A percentile compares a stretch with the other conserved stretches of the same genome.
These are phyloP conservation scores for Acanthosoma haemorrhoidale DNA, from an alignment of 2,888 invertebrate genomes.

Conservation along the genomic window DNA sequence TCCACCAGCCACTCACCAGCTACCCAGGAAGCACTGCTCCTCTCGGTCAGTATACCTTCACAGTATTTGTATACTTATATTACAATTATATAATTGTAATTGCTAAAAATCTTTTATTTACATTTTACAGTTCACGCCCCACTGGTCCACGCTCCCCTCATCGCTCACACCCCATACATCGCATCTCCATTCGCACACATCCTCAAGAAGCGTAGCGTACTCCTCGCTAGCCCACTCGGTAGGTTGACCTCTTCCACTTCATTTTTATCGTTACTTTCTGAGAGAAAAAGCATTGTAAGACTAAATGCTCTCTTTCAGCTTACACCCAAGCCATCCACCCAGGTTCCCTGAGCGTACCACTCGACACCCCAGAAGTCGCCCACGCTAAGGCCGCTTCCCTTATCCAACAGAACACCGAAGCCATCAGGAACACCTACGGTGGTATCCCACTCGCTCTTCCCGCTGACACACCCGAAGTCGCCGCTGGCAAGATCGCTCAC, in stretches of 20 bases:
- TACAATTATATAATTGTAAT: too few relatives aligned
- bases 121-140: not conserved
- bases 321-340: slow-evolving; percentile 23
- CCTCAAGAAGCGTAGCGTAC: slow-evolving; percentile 4
- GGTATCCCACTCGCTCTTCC: slow-evolving; percentile 34
- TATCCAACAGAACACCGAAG: slow-evolving; percentile 36
- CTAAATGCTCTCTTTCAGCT: too few relatives aligned
- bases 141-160: slow-evolving; percentile 39
- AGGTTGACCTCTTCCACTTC: not conserved
- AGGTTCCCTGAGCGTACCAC: slow-evolving; percentile 1
- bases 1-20: slow-evolving; percentile 33
- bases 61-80: too few relatives aligned
- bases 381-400: slow-evolving; percentile 44
- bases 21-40: slow-evolving; percentile 35
- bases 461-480: slow-evolving; percentile 34
- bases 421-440: slow-evolving; percentile 47
- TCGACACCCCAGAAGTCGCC: slow-evolving; percentile 47
- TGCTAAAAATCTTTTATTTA: too few relatives aligned
- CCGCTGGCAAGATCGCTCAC: slow-evolving; percentile 24
- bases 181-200: slow-evolving; percentile 34
- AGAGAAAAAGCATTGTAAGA: too few relatives aligned
- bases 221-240: not conserved
- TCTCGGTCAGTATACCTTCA: slow-evolving; percentile 27
- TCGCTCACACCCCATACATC: slow-evolving; percentile 45
- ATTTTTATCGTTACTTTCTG: too few relatives aligned